Conservation (phyloP, 1,140 invertebrate genomes). For the Drosophila oshimai region DNA sequence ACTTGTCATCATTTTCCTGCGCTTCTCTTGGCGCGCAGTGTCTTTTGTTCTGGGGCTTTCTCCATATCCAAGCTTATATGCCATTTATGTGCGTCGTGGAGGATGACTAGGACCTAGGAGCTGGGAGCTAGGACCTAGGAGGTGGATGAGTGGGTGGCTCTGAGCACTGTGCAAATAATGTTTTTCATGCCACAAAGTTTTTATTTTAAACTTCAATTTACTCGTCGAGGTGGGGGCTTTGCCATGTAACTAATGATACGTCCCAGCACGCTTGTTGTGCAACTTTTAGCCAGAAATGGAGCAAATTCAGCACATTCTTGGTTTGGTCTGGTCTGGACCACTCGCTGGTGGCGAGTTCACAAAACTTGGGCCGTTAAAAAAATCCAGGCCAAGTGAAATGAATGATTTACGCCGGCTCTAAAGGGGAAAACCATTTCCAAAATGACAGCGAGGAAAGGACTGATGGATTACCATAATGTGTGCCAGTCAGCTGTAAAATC, state of each 20-base stretch:
- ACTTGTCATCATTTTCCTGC: conserved; percentile 60
- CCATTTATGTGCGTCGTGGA: conserved; percentile 53
- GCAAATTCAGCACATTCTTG: conserved; percentile 74
- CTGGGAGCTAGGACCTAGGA: neutral
- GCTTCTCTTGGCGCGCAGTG: conserved; percentile 62
- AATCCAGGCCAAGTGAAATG: conserved; percentile 44
- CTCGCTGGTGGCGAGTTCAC: conserved; percentile 14
- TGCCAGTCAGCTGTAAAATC: conserved; percentile 71
- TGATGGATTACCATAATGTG: conserved; percentile 71
- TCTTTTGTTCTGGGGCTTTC: conserved; percentile 69
- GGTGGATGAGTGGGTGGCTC: neutral
- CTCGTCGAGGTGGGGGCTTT: conserved; percentile 21
- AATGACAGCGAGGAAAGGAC: conserved; percentile 28
- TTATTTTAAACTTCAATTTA: conserved; percentile 79
- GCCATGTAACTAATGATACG: conserved; percentile 71
- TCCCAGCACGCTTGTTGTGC: conserved; percentile 54
- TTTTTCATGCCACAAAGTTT: conserved; percentile 67
- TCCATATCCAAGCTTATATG: conserved; percentile 53
- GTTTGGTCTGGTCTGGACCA: no score
- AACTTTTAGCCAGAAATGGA: conserved; percentile 66
- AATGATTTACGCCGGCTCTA: conserved; percentile 46
- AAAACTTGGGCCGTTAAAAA: conserved; percentile 33
- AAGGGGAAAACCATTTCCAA: conserved; percentile 29
- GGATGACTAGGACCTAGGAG: neutral
- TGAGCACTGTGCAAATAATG: conserved; percentile 63